These are phyloP conservation scores for Scytalopus superciliaris DNA, from an alignment of 2,113 vertebrate species.

Conservation along the genomic window DNA sequence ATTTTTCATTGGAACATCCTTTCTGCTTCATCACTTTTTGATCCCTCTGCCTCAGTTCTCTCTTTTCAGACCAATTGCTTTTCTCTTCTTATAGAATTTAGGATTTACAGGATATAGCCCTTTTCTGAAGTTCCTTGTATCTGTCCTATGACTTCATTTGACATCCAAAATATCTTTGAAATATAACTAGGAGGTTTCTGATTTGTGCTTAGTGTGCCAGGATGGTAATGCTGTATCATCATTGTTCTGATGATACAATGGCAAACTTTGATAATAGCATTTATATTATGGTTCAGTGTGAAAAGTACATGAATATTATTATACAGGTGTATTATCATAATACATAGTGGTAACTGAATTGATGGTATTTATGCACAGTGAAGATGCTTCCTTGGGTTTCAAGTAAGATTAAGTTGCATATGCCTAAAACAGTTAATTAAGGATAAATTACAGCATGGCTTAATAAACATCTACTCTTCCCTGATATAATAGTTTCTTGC, in stretches of 20 bases:
- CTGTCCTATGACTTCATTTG: neutral
- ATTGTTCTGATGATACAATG: neutral
- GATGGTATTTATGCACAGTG: neutral
- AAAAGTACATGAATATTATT: neutral
- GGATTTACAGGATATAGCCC: neutral
- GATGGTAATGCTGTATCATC: neutral
- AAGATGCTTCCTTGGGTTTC: neutral
- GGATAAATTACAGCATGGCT: neutral
- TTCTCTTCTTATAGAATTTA: neutral
- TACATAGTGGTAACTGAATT: neutral
- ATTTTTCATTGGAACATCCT: neutral
- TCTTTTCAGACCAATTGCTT: neutral
- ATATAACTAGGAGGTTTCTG: neutral
- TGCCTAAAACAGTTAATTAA: neutral
- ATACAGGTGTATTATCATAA: neutral
- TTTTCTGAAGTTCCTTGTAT: neutral
- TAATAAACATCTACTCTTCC: neutral
- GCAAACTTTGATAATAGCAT: neutral
- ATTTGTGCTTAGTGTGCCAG: neutral
- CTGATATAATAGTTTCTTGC: neutral
- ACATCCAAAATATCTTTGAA: neutral
- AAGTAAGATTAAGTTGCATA: neutral
- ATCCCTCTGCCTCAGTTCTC: neutral
- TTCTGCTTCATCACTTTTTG: neutral
- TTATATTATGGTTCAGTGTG: neutral